A percentile compares a stretch with the other conserved stretches of the same genome.
phyloP scores from a whole-genome alignment of 2,797 vertebrate species.

The Etheostoma perlongum region DNA sequence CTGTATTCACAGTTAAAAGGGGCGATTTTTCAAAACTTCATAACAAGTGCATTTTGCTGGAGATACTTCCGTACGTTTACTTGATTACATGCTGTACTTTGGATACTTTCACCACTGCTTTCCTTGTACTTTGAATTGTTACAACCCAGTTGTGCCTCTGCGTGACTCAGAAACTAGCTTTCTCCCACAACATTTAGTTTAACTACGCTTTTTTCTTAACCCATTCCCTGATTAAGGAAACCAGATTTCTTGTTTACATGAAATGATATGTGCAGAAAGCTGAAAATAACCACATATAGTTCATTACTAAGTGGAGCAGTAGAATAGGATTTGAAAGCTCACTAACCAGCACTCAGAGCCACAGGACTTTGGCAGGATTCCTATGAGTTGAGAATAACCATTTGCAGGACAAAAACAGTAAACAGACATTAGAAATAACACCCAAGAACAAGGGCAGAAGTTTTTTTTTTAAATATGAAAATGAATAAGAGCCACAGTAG shows the following conservation, averaged over 20 bases:
- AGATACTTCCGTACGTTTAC: neutral
- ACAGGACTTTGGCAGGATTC: conserved; percentile 2
- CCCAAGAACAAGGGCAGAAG: neutral
- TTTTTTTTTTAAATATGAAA: conserved; percentile 24
- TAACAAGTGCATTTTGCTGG: no score
- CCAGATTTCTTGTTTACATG: conserved; percentile 10
- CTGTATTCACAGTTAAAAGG: neutral
- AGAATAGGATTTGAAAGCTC: conserved; percentile 27
- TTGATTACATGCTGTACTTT: neutral
- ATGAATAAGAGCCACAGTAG: conserved; percentile 13
- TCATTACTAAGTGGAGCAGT: conserved; percentile 4
- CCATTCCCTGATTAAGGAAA: conserved; percentile 10
- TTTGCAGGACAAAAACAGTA: neutral
- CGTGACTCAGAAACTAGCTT: conserved; percentile 11
- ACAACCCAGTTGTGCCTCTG: neutral
- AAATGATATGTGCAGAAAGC: conserved; percentile 1
- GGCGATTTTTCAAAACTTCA: neutral
- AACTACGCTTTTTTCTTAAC: conserved; percentile 22
- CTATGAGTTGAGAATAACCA: neutral
- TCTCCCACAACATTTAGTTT: neutral
- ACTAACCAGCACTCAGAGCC: conserved; percentile 9
- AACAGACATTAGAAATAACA: neutral
- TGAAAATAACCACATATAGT: conserved; percentile 18
- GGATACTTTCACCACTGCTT: neutral
- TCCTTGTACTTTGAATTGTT: neutral